phyloP scores from a whole-genome alignment of 1,140 invertebrate species.

The Aphaenogaster rudis region DNA sequence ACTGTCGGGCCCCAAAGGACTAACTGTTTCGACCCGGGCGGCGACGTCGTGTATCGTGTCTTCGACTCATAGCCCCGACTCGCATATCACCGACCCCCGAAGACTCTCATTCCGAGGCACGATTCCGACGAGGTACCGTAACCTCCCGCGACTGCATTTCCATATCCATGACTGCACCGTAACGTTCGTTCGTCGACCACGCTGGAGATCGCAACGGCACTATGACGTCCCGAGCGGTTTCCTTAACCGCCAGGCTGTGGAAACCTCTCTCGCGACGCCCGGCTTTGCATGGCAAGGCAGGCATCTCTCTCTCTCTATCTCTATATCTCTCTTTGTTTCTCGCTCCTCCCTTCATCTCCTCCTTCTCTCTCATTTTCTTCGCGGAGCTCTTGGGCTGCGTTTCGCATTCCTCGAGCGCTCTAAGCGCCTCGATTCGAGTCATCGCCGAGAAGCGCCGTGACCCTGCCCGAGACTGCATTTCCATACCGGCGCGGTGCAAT shows the following conservation, averaged over 20 bases:
- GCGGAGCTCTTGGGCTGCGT: constrained; percentile 36
- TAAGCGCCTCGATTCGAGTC: constrained; percentile 60
- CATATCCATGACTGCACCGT: constrained; percentile 57
- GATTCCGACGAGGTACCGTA: constrained; percentile 64
- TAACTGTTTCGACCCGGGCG: constrained; percentile 51
- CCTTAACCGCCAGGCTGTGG: constrained; percentile 33
- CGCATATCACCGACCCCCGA: constrained; percentile 26
- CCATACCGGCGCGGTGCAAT: constrained; percentile 39
- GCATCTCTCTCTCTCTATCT: neutral
- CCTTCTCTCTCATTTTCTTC: constrained; percentile 41
- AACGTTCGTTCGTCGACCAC: constrained; percentile 60
- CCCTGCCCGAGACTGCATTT: constrained; percentile 57
- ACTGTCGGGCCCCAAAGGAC: constrained; percentile 25
- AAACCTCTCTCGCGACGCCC: constrained; percentile 41
- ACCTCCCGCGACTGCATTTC: constrained; percentile 67
- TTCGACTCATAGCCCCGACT: neutral
- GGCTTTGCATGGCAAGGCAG: constrained; percentile 18
- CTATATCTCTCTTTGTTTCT: neutral
- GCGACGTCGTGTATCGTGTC: constrained; percentile 37
- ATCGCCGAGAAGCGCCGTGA: constrained; percentile 58
- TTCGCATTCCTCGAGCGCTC: constrained; percentile 58
- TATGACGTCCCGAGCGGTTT: constrained; percentile 58
- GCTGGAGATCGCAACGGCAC: constrained; percentile 64
- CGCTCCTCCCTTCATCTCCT: neutral
- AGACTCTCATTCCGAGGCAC: constrained; percentile 52